A percentile compares a stretch with the other conserved stretches of the same genome.
phyloP scores from a whole-genome alignment of 2,888 invertebrate species.

The Cremastobaeus sp. region DNA sequence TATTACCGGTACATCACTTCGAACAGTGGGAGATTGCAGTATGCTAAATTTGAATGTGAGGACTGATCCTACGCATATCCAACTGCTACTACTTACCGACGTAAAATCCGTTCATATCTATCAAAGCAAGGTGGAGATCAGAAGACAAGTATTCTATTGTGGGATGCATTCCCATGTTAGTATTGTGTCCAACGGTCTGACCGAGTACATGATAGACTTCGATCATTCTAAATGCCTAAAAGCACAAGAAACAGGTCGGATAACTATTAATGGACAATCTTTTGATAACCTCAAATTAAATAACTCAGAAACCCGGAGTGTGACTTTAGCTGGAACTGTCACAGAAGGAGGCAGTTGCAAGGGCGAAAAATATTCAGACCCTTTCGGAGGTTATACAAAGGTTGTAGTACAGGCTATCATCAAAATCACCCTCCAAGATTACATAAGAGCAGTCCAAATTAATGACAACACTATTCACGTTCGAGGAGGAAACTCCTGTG shows the following conservation, averaged over 20 bases:
- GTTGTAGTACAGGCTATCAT: not conserved
- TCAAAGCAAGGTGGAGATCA: not conserved
- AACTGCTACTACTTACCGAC: not conserved
- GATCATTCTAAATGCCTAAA: not conserved
- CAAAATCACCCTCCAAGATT: not conserved
- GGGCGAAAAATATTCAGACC: not conserved
- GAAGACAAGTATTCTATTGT: not conserved
- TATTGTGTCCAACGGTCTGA: too few species aligned
- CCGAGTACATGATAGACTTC: not conserved
- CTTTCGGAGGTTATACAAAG: not conserved
- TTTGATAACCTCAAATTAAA: not conserved
- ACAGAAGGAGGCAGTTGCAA: not conserved
- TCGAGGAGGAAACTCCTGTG: not conserved
- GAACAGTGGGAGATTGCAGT: not conserved
- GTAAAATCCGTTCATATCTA: not conserved
- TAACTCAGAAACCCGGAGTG: not conserved
- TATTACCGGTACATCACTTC: not conserved
- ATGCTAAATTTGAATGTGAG: not conserved
- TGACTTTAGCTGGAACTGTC: not conserved
- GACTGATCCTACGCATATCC: not conserved
- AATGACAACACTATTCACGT: not conserved
- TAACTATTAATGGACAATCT: not conserved
- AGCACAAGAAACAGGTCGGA: not conserved
- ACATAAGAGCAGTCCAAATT: too few species aligned
- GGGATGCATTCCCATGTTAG: too few species aligned